Conservation (phyloP, 2,113 vertebrate species). For the Coptodon rendalli region DNA sequence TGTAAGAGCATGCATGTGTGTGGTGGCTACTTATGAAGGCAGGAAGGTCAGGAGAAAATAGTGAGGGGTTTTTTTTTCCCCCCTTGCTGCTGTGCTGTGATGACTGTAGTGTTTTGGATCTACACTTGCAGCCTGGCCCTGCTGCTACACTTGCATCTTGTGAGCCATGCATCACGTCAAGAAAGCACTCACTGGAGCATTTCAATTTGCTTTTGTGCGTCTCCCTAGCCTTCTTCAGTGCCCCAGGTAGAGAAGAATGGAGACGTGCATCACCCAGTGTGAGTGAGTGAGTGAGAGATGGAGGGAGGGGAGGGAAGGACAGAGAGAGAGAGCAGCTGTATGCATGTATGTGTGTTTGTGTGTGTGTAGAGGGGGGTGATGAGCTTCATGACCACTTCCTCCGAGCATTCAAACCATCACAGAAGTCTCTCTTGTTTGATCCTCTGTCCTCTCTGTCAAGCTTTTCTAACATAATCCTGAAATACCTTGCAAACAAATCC, state of each 20-base stretch:
- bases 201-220: conserved; percentile 73
- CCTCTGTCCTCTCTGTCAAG: conserved; percentile 11
- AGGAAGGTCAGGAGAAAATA: not conserved
- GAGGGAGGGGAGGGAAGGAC: not conserved
- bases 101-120: conserved; percentile 11
- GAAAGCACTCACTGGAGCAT: conserved; percentile 73
- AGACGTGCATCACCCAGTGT: conserved; percentile 52
- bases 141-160: conserved; percentile 34
- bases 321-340: not conserved
- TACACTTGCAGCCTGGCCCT: not conserved
- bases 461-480: conserved; percentile 36
- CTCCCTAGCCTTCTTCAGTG: conserved; percentile 52
- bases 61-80: not conserved
- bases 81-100: not conserved
- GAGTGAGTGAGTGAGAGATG: conserved; percentile 19
- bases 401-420: conserved; percentile 43
- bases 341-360: not conserved
- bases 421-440: conserved; percentile 44
- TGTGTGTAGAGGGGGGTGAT: conserved; percentile 7
- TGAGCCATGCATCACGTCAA: conserved; percentile 67
- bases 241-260: conserved; percentile 66
- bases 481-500: conserved; percentile 41
- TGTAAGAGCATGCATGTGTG: not conserved
- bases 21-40: not conserved
- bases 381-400: conserved; percentile 50